phyloP scores from a whole-genome alignment of 2,113 vertebrate species.

The Tetraodon nigroviridis region DNA sequence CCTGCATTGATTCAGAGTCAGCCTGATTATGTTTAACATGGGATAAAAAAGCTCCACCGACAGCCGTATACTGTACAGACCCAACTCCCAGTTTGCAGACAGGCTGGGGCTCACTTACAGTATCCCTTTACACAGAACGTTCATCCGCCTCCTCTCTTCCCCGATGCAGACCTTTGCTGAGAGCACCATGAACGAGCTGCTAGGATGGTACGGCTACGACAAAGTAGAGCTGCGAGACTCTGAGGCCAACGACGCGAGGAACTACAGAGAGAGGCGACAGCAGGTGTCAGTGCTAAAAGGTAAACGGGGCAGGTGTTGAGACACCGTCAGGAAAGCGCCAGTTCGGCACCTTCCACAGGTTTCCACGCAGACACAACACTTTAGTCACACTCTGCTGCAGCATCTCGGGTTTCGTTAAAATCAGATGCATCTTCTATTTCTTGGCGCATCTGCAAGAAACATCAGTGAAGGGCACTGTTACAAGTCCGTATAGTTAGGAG shows the following conservation, averaged over 20 bases:
- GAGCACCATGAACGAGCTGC: conserved; percentile 98
- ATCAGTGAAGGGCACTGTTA: conserved; percentile 17
- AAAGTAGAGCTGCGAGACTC: conserved; percentile 93
- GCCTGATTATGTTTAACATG: conserved; percentile 68
- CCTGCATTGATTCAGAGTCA: conserved; percentile 62
- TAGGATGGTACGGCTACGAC: conserved; percentile 98
- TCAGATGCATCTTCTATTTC: conserved; percentile 41
- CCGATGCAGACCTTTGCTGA: conserved; percentile 90
- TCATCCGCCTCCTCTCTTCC: conserved; percentile 26
- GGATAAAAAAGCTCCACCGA: conserved; percentile 66
- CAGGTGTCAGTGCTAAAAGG: conserved; percentile 98
- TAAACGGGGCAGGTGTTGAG: conserved; percentile 64
- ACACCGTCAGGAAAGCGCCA: background rate
- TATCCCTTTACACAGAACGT: conserved; percentile 29
- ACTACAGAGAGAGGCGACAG: conserved; percentile 88
- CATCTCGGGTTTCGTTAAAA: conserved; percentile 46
- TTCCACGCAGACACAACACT: conserved; percentile 34
- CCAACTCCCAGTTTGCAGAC: conserved; percentile 47
- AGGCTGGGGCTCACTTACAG: conserved; percentile 18
- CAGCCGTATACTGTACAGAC: conserved; percentile 38
- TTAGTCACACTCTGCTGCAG: conserved; percentile 21
- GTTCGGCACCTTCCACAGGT: conserved; percentile 45
- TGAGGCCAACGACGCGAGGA: conserved; percentile 92
- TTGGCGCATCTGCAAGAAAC: background rate
- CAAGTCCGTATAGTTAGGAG: background rate